Evolutionary conservation across 2,113 vertebrate genomes (phyloP).

Genomic region (Triplophysa tibetana): DNA sequence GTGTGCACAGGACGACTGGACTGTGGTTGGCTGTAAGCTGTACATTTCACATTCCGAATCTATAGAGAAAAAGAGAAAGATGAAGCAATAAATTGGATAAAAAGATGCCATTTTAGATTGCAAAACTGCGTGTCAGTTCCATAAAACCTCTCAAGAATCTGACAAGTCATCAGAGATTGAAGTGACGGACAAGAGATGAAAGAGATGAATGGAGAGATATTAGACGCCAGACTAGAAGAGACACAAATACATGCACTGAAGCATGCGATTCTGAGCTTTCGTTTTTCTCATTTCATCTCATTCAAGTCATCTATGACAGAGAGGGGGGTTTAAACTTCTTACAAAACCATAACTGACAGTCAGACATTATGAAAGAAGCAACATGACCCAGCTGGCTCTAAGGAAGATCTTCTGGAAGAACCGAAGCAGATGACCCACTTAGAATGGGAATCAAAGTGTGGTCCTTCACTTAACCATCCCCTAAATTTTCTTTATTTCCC

Average conservation of each 20-base stretch:
- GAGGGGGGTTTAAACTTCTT: background rate
- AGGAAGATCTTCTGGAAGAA: background rate
- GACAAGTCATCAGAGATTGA: constrained; percentile 1
- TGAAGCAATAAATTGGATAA: background rate
- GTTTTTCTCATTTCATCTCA: constrained; percentile 23
- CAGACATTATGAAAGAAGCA: background rate
- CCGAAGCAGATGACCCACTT: no score
- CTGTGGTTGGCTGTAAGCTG: background rate
- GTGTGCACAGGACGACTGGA: no score
- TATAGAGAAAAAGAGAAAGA: background rate
- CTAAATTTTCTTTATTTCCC: background rate
- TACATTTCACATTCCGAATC: no score
- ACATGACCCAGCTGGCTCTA: no score
- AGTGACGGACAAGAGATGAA: background rate
- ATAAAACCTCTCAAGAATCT: background rate
- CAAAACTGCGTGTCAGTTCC: background rate
- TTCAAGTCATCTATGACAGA: constrained; percentile 19
- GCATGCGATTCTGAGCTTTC: background rate
- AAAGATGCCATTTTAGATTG: background rate
- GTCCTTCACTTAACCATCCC: no score
- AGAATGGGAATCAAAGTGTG: no score
- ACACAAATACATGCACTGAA: constrained; percentile 9
- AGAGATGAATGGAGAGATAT: constrained; percentile 1
- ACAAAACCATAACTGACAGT: background rate
- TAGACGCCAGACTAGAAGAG: constrained; percentile 7